Evolutionary conservation across 2,888 invertebrate species (phyloP), one percentile per base, ranked within the genome.

Genomic region (Ophion ellenae): DNA sequence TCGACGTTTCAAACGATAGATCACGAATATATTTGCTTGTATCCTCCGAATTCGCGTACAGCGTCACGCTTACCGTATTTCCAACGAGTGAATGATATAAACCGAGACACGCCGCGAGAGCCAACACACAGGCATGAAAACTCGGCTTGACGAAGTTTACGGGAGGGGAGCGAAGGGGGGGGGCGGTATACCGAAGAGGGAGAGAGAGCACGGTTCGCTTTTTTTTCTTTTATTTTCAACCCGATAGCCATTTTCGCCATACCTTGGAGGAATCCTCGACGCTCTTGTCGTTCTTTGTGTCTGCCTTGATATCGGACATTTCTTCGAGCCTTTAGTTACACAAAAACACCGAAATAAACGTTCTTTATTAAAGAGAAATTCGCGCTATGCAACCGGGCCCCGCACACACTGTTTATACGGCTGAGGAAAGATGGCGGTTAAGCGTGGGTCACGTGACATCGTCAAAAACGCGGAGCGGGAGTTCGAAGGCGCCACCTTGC

Each of bases 381-480:
- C 91, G 91, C 93, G 92, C 93, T 86, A 76, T 92, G 92, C 93
- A 93, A 94, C 95, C 95, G 95, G 95, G 94, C 94, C 82, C 85
- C 84, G 95, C 92, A 92, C 93, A 61, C 81, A 83, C 80, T 95
- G 95, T 95, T 95, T 95, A 95, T 95, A 95, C 95, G 93, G 86
- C 92, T 92, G 90, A 94, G 94, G 94, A 94, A 95, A 95, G 94
- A 95, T 95, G 95, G 95, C 95, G 95, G 95, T 95, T 94, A 95
- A 81, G 95, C 95, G 95, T 95, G 95, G 95, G 95, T 95, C 95
- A 95, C 95, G 95, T 95, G 91, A 92, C 89, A 87, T 90, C 90
- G 89, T 91, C 89, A 91, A 91, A 86, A 86, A 91, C 92, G 90
- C 90, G 88, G 90, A 90, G 90, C 92, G 94, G 94, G 93, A 92